These are phyloP conservation scores for Fopius arisanus DNA, from an alignment of 1,140 invertebrate genomes.

Conservation along the genomic window DNA sequence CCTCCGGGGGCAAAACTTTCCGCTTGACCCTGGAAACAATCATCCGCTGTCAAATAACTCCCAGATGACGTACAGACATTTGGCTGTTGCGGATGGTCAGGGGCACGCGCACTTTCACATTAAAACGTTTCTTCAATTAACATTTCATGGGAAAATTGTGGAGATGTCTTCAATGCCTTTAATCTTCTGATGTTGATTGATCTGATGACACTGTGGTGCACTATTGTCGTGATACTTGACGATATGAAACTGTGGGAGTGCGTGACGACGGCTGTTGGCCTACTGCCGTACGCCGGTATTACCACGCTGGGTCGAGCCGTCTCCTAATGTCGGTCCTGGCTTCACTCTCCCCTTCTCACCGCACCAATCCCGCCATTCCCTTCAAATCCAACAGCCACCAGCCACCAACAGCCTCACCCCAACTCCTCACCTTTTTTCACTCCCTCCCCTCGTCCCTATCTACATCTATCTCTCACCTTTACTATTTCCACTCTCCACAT, in stretches of 20 bases:
- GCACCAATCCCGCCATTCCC: constrained; percentile 39
- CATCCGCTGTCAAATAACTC: neutral
- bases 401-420: neutral
- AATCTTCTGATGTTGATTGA: too few relatives aligned
- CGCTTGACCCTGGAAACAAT: neutral
- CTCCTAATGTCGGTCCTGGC: constrained; percentile 12
- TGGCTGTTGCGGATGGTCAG: neutral
- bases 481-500: neutral
- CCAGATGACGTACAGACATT: too few relatives aligned
- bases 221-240: neutral
- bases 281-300: constrained; percentile 51
- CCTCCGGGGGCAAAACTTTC: neutral
- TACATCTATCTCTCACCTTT: neutral
- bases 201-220: neutral
- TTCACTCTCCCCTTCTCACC: constrained; percentile 1
- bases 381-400: constrained; percentile 42
- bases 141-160: neutral
- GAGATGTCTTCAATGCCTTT: too few relatives aligned
- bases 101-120: neutral
- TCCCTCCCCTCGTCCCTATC: too few relatives aligned
- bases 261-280: constrained; percentile 60
- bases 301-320: constrained; percentile 14
- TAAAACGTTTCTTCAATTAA: neutral
- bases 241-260: constrained; percentile 40
- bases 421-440: neutral